A percentile compares a stretch with the other conserved stretches of the same genome.
phyloP scores from a whole-genome alignment of 2,113 vertebrate genomes.

The Paramisgurnus dabryanus region DNA sequence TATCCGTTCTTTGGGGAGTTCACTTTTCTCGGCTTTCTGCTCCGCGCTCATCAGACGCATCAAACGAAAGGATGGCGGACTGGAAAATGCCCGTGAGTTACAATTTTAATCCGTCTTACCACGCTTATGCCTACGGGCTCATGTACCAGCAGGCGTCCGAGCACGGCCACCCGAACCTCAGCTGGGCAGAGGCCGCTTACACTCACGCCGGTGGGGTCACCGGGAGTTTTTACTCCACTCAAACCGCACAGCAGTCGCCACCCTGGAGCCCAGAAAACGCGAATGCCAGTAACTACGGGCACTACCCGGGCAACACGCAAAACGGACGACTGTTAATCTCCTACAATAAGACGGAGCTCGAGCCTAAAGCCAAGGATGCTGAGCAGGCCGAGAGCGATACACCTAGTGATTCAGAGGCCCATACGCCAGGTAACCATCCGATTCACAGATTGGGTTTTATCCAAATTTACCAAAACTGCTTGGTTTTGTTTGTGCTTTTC shows the following conservation, averaged over 20 bases:
- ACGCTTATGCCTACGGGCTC: slow-evolving; percentile 68
- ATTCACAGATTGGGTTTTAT: not conserved
- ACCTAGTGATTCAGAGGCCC: slow-evolving; percentile 67
- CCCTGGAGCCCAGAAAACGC: slow-evolving; percentile 55
- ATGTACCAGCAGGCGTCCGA: slow-evolving; percentile 65
- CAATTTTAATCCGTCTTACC: slow-evolving; percentile 68
- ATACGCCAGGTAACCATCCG: slow-evolving; percentile 61
- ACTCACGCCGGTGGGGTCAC: slow-evolving; percentile 44
- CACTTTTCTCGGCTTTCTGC: not conserved
- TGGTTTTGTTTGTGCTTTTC: too few species aligned
- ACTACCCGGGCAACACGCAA: slow-evolving; percentile 56
- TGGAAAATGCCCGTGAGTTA: slow-evolving; percentile 71
- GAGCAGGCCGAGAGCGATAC: slow-evolving; percentile 55
- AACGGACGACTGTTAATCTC: slow-evolving; percentile 40
- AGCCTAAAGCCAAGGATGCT: slow-evolving; percentile 24
- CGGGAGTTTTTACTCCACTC: slow-evolving; percentile 53
- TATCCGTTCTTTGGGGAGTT: not conserved
- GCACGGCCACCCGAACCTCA: slow-evolving; percentile 56
- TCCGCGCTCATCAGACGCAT: not conserved
- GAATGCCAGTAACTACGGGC: slow-evolving; percentile 1
- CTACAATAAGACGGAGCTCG: slow-evolving; percentile 8
- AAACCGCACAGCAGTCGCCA: slow-evolving; percentile 51
- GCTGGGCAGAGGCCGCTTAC: slow-evolving; percentile 62
- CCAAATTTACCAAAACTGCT: too few species aligned
- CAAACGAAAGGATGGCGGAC: slow-evolving; percentile 66